phyloP scores from a whole-genome alignment of 2,888 invertebrate genomes.

The Erannis defoliaria region DNA sequence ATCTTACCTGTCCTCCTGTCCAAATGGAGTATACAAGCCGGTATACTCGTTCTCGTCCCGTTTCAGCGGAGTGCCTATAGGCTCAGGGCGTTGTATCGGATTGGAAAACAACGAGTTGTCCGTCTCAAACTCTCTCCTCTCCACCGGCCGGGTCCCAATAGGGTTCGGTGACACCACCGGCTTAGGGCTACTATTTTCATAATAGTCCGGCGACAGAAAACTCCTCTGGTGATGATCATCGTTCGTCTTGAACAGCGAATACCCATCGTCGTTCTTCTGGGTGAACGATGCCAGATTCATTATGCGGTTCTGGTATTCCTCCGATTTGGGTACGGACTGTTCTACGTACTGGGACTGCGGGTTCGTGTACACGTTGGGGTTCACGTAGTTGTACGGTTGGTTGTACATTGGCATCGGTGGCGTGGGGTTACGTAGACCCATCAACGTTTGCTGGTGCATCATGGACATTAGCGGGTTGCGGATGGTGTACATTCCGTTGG shows the following conservation, averaged over 20 bases:
- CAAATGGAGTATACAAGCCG: constrained; percentile 76
- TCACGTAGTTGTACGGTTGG: constrained; percentile 66
- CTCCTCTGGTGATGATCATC: constrained; percentile 69
- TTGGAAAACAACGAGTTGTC: constrained; percentile 72
- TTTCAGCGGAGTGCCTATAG: constrained; percentile 59
- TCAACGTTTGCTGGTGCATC: constrained; percentile 78
- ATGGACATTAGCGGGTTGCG: constrained; percentile 90
- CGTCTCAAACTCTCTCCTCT: constrained; percentile 58
- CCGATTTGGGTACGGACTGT: constrained; percentile 57
- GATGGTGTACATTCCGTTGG: constrained; percentile 93
- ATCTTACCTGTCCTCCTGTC: constrained; percentile 63
- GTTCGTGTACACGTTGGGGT: constrained; percentile 64
- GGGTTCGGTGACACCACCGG: constrained; percentile 76
- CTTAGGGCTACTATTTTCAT: constrained; percentile 65
- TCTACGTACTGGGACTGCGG: constrained; percentile 54
- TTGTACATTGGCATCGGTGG: constrained; percentile 57
- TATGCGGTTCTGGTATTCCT: constrained; percentile 71
- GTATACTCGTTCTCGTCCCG: constrained; percentile 41
- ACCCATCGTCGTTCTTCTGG: constrained; percentile 80
- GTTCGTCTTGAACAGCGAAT: constrained; percentile 73
- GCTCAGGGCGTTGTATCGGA: constrained; percentile 69
- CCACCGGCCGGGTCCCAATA: constrained; percentile 73
- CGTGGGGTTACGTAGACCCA: constrained; percentile 61
- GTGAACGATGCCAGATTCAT: constrained; percentile 80
- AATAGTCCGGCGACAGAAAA: constrained; percentile 71